phyloP scores from a whole-genome alignment of 35 echinoderm and acorn worm genomes.

The Antedon bifida region DNA sequence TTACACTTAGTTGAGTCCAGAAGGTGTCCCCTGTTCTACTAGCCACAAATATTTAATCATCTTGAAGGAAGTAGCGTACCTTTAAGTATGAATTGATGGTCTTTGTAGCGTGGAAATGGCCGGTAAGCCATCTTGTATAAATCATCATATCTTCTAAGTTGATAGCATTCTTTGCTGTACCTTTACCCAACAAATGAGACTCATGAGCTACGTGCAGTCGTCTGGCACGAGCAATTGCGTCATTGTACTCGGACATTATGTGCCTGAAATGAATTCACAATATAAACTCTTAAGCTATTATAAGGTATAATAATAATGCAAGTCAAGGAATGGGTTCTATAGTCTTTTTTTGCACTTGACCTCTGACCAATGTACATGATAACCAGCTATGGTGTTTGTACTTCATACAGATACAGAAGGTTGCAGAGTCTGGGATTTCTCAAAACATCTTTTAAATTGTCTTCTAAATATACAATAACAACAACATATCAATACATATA shows the following conservation, averaged over 20 bases:
- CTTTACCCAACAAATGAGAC: slow-evolving; percentile 48
- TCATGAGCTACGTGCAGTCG: slow-evolving; percentile 76
- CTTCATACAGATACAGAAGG: too few species aligned
- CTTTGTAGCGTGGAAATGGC: slow-evolving; percentile 66
- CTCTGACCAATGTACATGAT: too few species aligned
- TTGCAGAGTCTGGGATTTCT: too few species aligned
- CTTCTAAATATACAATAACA: too few species aligned
- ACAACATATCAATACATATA: too few species aligned
- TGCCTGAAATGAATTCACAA: slow-evolving; percentile 26
- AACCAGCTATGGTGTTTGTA: too few species aligned
- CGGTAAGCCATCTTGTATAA: slow-evolving; percentile 79
- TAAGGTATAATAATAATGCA: not conserved
- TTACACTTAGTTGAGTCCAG: too few species aligned
- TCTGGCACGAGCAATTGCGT: slow-evolving; percentile 50
- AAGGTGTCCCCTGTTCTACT: too few species aligned
- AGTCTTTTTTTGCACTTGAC: not conserved
- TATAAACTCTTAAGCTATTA: not conserved
- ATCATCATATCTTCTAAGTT: slow-evolving; percentile 61
- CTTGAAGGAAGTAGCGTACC: too few species aligned
- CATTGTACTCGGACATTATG: slow-evolving; percentile 92
- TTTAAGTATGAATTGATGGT: slow-evolving; percentile 69
- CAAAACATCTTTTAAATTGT: too few species aligned
- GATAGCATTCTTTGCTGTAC: slow-evolving; percentile 43
- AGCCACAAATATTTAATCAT: too few species aligned
- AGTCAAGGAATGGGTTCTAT: not conserved